Percentiles rank a stretch among this genome's conserved stretches.
phyloP scores from a whole-genome alignment of 2,113 vertebrate genomes.

The Misgurnus mizolepis region DNA sequence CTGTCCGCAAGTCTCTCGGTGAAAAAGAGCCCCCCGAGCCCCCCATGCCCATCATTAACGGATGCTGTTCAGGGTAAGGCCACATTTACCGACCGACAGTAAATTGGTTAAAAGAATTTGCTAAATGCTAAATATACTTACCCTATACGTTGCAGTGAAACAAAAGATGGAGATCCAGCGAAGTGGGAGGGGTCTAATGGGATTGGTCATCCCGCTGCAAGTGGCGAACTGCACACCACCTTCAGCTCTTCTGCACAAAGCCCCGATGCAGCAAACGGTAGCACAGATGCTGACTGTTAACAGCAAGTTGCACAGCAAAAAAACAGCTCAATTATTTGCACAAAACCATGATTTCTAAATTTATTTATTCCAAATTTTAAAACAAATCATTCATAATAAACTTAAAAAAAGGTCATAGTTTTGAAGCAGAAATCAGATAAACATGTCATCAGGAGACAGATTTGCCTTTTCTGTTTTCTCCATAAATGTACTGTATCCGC shows the following conservation, averaged over 20 bases:
- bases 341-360: constrained; percentile 54
- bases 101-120: neutral
- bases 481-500: neutral
- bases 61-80: constrained; percentile 64
- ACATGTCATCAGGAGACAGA: neutral
- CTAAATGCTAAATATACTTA: neutral
- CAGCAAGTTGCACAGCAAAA: constrained; percentile 33
- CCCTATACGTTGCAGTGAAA: constrained; percentile 53
- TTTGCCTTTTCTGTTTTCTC: neutral
- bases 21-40: constrained; percentile 60
- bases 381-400: constrained; percentile 1
- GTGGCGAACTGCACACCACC: constrained; percentile 32
- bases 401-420: neutral
- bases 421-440: neutral
- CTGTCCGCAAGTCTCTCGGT: constrained; percentile 64
- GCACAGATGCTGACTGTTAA: constrained; percentile 67
- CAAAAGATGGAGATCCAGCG: constrained; percentile 37
- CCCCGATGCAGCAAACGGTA: constrained; percentile 51
- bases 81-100: neutral
- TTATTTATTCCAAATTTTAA: constrained; percentile 54
- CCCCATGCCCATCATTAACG: constrained; percentile 54
- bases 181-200: constrained; percentile 59
- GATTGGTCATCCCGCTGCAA: constrained; percentile 35
- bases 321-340: constrained; percentile 67
- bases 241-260: constrained; percentile 42